These are phyloP conservation scores for Eumerus sabulonum DNA, from an alignment of 2,888 invertebrate species.

Conservation along the genomic window DNA sequence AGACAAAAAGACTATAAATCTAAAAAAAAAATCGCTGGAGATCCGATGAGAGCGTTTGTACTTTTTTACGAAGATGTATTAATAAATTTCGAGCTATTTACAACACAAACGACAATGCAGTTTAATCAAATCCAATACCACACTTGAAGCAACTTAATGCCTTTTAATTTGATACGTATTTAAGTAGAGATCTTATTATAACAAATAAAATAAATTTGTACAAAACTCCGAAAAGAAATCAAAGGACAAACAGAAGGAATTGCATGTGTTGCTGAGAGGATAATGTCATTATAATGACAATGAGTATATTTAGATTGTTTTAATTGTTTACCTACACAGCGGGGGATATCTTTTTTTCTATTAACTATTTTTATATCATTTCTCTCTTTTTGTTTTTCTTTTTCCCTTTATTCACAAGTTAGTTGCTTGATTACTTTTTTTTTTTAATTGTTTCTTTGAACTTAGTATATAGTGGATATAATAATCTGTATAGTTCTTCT, in stretches of 20 bases:
- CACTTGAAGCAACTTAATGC: conserved; percentile 20
- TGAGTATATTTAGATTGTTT: conserved; percentile 20
- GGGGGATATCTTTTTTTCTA: conserved; percentile 51
- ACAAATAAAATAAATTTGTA: conserved; percentile 40
- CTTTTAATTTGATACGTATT: not conserved
- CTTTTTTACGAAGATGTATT: conserved; percentile 24
- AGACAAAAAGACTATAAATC: conserved; percentile 41
- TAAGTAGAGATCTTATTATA: conserved; percentile 50
- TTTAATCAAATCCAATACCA: too few relatives aligned
- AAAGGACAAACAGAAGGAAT: conserved; percentile 18
- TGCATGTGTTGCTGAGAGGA: conserved; percentile 24
- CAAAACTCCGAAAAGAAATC: conserved; percentile 44
- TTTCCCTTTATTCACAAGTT: not conserved
- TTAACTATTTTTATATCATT: conserved; percentile 50
- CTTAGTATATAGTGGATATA: conserved; percentile 52
- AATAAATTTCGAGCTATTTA: conserved; percentile 32
- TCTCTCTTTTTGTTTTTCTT: conserved; percentile 25
- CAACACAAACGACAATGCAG: not conserved
- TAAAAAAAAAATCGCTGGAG: not conserved
- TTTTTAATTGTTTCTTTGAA: conserved; percentile 19
- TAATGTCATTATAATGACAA: conserved; percentile 40
- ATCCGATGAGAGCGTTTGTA: conserved; percentile 22
- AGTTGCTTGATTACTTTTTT: conserved; percentile 3
- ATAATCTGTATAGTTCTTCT: conserved; percentile 62
- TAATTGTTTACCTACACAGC: conserved; percentile 41